Percentiles rank a stretch among this genome's conserved stretches.
phyloP scores from a whole-genome alignment of 2,888 invertebrate genomes.

The Alentia gelatinosa region DNA sequence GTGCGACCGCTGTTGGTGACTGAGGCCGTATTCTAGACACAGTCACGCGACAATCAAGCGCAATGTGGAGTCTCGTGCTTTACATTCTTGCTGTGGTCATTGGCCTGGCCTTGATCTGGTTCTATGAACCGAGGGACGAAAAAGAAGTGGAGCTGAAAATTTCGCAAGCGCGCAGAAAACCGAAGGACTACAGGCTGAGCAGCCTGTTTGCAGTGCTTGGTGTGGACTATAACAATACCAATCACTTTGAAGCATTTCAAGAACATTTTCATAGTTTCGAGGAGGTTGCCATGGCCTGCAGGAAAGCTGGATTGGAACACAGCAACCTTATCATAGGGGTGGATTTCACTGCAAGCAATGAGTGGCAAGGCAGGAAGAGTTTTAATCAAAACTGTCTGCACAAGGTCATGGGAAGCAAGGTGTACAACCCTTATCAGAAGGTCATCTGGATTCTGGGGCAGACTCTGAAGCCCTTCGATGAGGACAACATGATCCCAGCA shows the following conservation, averaged over 20 bases:
- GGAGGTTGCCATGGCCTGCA: slow-evolving; percentile 80
- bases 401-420: slow-evolving; percentile 75
- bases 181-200: slow-evolving; percentile 56
- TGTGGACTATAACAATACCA: slow-evolving; percentile 60
- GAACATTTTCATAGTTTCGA: slow-evolving; percentile 79
- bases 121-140: slow-evolving; percentile 69
- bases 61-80: slow-evolving; percentile 72
- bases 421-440: slow-evolving; percentile 82
- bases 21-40: too few relatives aligned
- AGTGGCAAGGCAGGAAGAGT: slow-evolving; percentile 82
- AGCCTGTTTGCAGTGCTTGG: slow-evolving; percentile 71
- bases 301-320: slow-evolving; percentile 81
- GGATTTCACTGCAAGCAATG: slow-evolving; percentile 83
- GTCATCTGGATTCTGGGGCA: slow-evolving; percentile 78
- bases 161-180: slow-evolving; percentile 1
- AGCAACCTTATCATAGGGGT: slow-evolving; percentile 83
- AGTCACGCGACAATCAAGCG: neutral
- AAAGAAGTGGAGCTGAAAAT: slow-evolving; percentile 56
- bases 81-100: slow-evolving; percentile 73
- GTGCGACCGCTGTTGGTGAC: too few relatives aligned
- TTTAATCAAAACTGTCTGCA: slow-evolving; percentile 81
- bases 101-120: slow-evolving; percentile 72
- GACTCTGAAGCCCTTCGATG: slow-evolving; percentile 77
- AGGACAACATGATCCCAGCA: slow-evolving; percentile 75
- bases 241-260: slow-evolving; percentile 73